These are phyloP conservation scores for Opisthocomus hoazin DNA, from an alignment of 2,113 vertebrate species.

Conservation along the genomic window DNA sequence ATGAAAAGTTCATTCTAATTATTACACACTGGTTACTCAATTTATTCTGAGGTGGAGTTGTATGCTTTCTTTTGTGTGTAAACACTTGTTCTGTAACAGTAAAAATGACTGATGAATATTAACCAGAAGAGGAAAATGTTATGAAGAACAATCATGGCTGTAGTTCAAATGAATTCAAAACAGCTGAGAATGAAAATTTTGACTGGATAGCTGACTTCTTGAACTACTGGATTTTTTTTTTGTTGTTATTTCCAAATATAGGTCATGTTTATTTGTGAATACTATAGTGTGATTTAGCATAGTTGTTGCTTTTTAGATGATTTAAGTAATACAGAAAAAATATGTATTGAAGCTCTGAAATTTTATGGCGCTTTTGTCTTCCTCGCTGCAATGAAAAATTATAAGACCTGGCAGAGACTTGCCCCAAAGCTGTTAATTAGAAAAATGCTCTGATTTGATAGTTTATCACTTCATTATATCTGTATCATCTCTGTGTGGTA, in stretches of 20 bases:
- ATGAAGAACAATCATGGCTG: background rate
- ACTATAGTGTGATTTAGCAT: background rate
- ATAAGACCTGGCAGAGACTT: background rate
- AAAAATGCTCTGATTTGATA: background rate
- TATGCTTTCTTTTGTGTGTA: constrained; percentile 8
- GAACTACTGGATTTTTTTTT: background rate
- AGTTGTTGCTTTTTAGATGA: background rate
- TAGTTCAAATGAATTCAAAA: background rate
- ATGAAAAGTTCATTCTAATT: constrained; percentile 27
- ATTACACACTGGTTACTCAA: constrained; percentile 12
- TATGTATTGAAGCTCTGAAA: background rate
- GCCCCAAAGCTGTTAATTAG: background rate
- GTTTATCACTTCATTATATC: background rate
- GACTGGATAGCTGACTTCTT: background rate
- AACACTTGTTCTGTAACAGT: constrained; percentile 5
- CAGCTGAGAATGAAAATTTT: background rate
- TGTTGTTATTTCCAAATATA: background rate
- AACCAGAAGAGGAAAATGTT: background rate
- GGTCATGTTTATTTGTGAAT: background rate
- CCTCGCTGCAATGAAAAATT: background rate
- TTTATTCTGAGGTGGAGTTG: constrained; percentile 34
- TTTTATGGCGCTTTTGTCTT: background rate
- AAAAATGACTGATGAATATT: constrained; percentile 29
- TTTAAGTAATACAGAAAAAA: background rate
- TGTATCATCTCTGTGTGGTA: background rate